Evolutionary conservation across 2,113 vertebrate genomes (phyloP), one percentile per base, ranked within the genome.

Genomic region (Aythya baeri): DNA sequence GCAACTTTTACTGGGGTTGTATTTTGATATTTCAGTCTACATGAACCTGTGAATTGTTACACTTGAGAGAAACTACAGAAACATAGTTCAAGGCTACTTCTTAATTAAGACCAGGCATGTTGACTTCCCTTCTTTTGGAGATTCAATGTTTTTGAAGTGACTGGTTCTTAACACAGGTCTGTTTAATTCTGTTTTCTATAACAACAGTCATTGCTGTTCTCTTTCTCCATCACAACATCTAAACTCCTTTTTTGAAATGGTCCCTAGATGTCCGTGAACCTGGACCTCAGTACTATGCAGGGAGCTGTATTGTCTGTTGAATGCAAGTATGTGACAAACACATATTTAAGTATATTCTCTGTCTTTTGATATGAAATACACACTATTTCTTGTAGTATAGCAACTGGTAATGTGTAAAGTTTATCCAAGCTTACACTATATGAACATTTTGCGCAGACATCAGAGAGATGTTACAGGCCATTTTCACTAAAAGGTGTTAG

Each of bases 401-500:
- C 29, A 50, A 38, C 50, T 46, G 13, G 7, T 59, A 88, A 86
- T 66, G 34, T 31, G 31, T 31, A 20, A 67, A 32, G 41, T 78
- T 83, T 89, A 68, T 29, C n/a, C 52, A 29, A 63, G 34, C 2
- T 82, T 79, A 36, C 13, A 20, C 27, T 80, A 82, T 73, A 54
- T 88, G 44, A 90, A 73, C 65, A 90, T 92, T 95, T 79, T 92
- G 11, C 89, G 22, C 14, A 76, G 68, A 58, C 61, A 5, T 73
- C 46, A 77, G 84, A 94, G 57, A 90, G 54, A 49, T 88, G 85
- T 95, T 93, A 87, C 54, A 62, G 76, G 34, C 55, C 68, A 73
- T 68, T 75, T 67, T 91, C 73, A 61, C 54, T 89, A 68, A 88
- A 86, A 90, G 41, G 63, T 83, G 46, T 61, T 95, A 86, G 50